A percentile compares a stretch with the other conserved stretches of the same genome.
Evolutionary conservation across 2,888 invertebrate genomes (phyloP).

Genomic region (Aromia moschata): DNA sequence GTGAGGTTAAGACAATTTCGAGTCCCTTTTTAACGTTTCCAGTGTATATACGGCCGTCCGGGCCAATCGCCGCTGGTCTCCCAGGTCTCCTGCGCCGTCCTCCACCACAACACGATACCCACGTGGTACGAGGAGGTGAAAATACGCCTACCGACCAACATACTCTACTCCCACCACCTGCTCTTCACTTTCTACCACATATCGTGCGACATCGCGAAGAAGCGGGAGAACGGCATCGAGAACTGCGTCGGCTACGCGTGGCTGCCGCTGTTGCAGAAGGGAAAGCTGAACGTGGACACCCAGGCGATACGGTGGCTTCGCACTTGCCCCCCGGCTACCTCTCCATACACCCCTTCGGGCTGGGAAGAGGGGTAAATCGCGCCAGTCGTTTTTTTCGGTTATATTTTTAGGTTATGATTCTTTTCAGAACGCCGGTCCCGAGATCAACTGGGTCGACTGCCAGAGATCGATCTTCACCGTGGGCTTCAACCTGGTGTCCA

Average conservation of each 20-base stretch:
- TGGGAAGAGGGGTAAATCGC: constrained; percentile 84
- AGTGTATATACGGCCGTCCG: constrained; percentile 81
- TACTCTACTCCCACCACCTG: constrained; percentile 88
- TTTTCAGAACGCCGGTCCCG: constrained; percentile 83
- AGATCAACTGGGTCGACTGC: constrained; percentile 93
- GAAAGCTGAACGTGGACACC: constrained; percentile 84
- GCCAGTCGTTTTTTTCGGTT: neutral
- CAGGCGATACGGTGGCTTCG: constrained; percentile 85
- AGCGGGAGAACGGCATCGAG: constrained; percentile 79
- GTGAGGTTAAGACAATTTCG: no score
- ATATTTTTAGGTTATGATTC: constrained; percentile 25
- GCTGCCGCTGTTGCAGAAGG: constrained; percentile 86
- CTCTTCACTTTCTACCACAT: constrained; percentile 96
- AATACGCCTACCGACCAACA: constrained; percentile 84
- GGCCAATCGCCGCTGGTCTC: constrained; percentile 72
- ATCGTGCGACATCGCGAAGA: constrained; percentile 85
- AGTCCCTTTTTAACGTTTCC: no score
- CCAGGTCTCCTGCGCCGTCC: constrained; percentile 79
- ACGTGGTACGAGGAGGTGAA: constrained; percentile 95
- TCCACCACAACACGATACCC: constrained; percentile 91
- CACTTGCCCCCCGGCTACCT: constrained; percentile 90
- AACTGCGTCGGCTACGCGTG: constrained; percentile 94
- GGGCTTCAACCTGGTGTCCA: constrained; percentile 85
- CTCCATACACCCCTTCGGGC: constrained; percentile 86
- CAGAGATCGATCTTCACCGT: constrained; percentile 89